These are phyloP conservation scores for Pristionchus entomophagus DNA, from an alignment of 2,888 invertebrate genomes.

Conservation along the genomic window DNA sequence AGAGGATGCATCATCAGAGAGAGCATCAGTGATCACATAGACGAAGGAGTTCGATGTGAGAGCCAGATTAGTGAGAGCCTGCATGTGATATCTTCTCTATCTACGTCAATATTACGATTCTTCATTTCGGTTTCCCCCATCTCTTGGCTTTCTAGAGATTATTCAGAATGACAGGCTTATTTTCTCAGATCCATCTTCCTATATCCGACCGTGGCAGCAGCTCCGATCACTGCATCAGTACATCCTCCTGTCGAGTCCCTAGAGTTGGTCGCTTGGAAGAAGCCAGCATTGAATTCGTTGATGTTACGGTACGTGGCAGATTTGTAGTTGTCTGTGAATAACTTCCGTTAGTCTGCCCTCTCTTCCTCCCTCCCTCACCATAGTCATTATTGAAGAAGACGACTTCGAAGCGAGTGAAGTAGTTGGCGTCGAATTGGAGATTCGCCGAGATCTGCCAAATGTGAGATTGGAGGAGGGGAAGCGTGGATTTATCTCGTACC, in stretches of 20 bases:
- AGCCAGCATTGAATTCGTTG: not conserved
- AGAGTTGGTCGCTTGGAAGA: not conserved
- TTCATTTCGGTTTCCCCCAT: too few species aligned
- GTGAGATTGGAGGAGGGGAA: too few species aligned
- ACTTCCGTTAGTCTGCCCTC: too few species aligned
- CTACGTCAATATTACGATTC: too few species aligned
- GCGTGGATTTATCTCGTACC: not conserved
- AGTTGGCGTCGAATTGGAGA: slow-evolving; percentile 23
- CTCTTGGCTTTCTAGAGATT: too few species aligned
- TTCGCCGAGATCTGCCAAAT: not conserved
- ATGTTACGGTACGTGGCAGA: not conserved
- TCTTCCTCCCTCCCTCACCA: too few species aligned
- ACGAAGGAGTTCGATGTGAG: slow-evolving; percentile 8
- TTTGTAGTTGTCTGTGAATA: not conserved
- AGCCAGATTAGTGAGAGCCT: slow-evolving; percentile 6
- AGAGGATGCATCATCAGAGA: not conserved
- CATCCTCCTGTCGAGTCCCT: slow-evolving; percentile 55
- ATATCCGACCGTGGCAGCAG: slow-evolving; percentile 42
- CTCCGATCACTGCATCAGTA: slow-evolving; percentile 58
- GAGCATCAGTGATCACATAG: slow-evolving; percentile 35
- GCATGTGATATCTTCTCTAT: not conserved
- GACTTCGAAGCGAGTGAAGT: slow-evolving; percentile 13
- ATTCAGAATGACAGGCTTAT: not conserved
- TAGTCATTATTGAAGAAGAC: slow-evolving; percentile 30
- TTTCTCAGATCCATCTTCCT: not conserved